Evolutionary conservation across 2,888 invertebrate species (phyloP).

Genomic region (Euplagia quadripunctaria): DNA sequence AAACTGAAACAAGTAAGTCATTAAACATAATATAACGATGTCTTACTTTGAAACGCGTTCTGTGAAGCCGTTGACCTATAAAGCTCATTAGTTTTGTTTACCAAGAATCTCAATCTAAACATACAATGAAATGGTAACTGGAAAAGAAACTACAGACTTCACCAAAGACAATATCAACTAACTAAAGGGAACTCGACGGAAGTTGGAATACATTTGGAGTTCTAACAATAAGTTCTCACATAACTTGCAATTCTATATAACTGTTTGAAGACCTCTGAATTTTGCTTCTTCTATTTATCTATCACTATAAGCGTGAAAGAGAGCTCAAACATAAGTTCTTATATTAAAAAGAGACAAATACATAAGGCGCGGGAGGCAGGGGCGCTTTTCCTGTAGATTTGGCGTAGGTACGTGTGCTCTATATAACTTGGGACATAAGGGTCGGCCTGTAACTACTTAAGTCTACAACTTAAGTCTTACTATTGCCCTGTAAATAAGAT

Average conservation of each 20-base stretch:
- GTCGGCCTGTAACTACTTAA: constrained; percentile 34
- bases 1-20: background rate
- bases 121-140: constrained; percentile 18
- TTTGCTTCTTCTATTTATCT: constrained; percentile 10
- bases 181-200: constrained; percentile 54
- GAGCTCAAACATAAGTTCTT: background rate
- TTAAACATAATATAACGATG: background rate
- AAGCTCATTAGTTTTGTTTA: background rate
- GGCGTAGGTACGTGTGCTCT: constrained; percentile 2
- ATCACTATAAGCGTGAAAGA: constrained; percentile 6
- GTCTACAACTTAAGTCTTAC: constrained; percentile 37
- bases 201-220: constrained; percentile 32
- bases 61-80: background rate
- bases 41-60: background rate
- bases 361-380: background rate
- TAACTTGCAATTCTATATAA: background rate
- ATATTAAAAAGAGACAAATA: constrained; percentile 5
- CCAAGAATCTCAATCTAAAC: constrained; percentile 9
- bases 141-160: constrained; percentile 32
- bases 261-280: constrained; percentile 4
- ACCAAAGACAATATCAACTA: constrained; percentile 51
- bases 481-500: constrained; percentile 41
- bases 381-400: constrained; percentile 9
- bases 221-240: constrained; percentile 21
- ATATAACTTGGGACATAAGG: constrained; percentile 28